Evolutionary conservation across 2,888 invertebrate species (phyloP).

Genomic region (Mesochorus sp.): DNA sequence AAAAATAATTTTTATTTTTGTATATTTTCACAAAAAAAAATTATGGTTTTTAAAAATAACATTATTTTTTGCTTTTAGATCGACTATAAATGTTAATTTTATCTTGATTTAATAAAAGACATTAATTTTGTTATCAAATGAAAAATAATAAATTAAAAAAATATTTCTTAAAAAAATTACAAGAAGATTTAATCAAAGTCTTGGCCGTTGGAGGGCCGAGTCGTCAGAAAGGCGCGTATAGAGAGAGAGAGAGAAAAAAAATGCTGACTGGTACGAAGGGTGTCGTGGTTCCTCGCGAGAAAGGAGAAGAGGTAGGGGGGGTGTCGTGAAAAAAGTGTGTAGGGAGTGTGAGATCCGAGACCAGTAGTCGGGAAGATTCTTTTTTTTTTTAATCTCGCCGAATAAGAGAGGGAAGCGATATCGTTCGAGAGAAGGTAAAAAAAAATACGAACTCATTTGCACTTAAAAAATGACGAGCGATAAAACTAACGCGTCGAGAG

Average conservation of each 20-base stretch:
- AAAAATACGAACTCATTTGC: slow-evolving; percentile 78
- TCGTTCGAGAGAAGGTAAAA: slow-evolving; percentile 28
- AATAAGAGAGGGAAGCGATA: slow-evolving; percentile 43
- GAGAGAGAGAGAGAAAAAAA: slow-evolving; percentile 46
- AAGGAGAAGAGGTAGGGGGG: slow-evolving; percentile 5
- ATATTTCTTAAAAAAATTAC: too few relatives aligned
- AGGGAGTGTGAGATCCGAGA: slow-evolving; percentile 27
- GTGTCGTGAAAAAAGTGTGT: slow-evolving; percentile 10
- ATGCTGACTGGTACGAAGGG: slow-evolving; percentile 62
- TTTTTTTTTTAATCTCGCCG: slow-evolving; percentile 37
- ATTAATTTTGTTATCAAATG: too few relatives aligned
- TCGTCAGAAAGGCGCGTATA: slow-evolving; percentile 8
- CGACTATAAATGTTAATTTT: too few relatives aligned
- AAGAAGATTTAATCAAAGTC: too few relatives aligned
- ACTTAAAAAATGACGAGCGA: slow-evolving; percentile 81
- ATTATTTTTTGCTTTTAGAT: too few relatives aligned
- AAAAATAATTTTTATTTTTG: too few relatives aligned
- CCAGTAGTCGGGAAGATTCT: slow-evolving; percentile 12
- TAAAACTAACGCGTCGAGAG: slow-evolving; percentile 78
- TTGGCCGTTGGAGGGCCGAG: too few relatives aligned
- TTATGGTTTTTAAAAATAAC: too few relatives aligned
- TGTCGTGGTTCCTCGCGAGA: slow-evolving; percentile 30
- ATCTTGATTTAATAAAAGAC: too few relatives aligned
- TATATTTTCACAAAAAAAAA: too few relatives aligned
- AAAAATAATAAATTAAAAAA: too few relatives aligned